A percentile compares a stretch with the other conserved stretches of the same genome.
These are phyloP conservation scores for Eristalis arbustorum DNA, from an alignment of 2,888 invertebrate genomes.

Conservation along the genomic window DNA sequence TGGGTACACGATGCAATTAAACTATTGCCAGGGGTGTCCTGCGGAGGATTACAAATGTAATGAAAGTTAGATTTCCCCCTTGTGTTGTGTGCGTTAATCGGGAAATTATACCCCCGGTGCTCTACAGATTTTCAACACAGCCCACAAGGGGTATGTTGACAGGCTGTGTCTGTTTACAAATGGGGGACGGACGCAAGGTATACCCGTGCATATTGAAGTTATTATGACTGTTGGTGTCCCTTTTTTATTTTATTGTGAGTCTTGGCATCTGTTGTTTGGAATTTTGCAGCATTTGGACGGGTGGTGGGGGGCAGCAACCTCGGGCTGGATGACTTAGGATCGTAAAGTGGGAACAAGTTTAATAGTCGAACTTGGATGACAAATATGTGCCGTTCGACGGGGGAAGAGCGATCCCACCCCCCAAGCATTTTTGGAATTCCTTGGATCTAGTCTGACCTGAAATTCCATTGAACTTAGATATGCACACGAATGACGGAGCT, in stretches of 20 bases:
- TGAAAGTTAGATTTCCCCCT: neutral
- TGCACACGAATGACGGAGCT: no score
- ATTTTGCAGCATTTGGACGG: neutral
- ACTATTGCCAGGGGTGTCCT: conserved; percentile 40
- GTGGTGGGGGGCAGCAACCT: neutral
- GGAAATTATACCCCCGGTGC: neutral
- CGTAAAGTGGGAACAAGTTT: neutral
- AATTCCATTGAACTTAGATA: no score
- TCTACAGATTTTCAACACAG: conserved; percentile 4
- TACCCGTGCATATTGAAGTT: neutral
- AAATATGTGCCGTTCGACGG: neutral
- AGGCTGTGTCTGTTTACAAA: neutral
- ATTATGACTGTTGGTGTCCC: neutral
- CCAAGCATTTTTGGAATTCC: neutral
- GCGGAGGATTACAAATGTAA: conserved; percentile 26
- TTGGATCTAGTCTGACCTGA: no score
- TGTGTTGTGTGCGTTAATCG: conserved; percentile 11
- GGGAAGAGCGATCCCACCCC: no score
- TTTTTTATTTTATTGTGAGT: neutral
- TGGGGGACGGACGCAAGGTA: neutral
- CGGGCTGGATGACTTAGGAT: neutral
- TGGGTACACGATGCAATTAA: conserved; percentile 42
- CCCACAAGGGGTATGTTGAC: neutral
- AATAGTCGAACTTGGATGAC: neutral
- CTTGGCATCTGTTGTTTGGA: neutral